Evolutionary conservation across 1,140 invertebrate species (phyloP).

Genomic region (Drosophila santomea): DNA sequence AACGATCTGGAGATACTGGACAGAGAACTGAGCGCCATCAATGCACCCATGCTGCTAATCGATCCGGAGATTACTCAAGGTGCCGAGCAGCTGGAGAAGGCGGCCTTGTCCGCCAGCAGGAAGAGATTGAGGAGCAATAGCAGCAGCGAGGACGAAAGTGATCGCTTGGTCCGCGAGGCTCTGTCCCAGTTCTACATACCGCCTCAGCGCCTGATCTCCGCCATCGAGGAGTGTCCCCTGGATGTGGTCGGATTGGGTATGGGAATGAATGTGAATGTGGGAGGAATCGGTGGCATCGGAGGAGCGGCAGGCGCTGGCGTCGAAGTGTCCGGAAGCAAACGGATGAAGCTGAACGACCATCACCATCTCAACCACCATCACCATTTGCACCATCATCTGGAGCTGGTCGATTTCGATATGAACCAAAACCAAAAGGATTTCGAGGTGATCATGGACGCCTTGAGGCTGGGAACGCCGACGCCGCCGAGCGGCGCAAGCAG

Average conservation of each 20-base stretch:
- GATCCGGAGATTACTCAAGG: constrained; percentile 83
- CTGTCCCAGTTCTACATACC: constrained; percentile 90
- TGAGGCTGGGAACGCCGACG: constrained; percentile 83
- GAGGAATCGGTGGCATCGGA: constrained; percentile 20
- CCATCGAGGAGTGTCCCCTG: constrained; percentile 87
- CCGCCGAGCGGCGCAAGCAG: constrained; percentile 80
- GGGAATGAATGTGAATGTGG: constrained; percentile 33
- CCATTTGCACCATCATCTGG: constrained; percentile 56
- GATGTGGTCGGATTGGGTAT: constrained; percentile 71
- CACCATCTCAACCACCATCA: constrained; percentile 18
- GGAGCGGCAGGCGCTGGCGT: constrained; percentile 41
- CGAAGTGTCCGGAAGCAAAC: constrained; percentile 32
- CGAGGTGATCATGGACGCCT: constrained; percentile 85
- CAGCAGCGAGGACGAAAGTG: constrained; percentile 86
- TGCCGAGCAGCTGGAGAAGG: constrained; percentile 82
- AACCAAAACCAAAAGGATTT: constrained; percentile 85
- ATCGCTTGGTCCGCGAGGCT: constrained; percentile 87
- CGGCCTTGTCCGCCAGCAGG: constrained; percentile 69
- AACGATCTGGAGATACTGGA: constrained; percentile 82
- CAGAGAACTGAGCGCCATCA: constrained; percentile 83
- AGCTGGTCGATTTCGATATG: constrained; percentile 84
- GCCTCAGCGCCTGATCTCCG: constrained; percentile 88
- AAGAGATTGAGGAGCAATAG: constrained; percentile 84
- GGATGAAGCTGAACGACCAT: constrained; percentile 39
- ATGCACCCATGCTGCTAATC: constrained; percentile 81